A percentile compares a stretch with the other conserved stretches of the same genome.
Evolutionary conservation across 30 jellyfish, hydroid and myxozoan species (phyloP).

Genomic region (Clytia hemisphaerica): DNA sequence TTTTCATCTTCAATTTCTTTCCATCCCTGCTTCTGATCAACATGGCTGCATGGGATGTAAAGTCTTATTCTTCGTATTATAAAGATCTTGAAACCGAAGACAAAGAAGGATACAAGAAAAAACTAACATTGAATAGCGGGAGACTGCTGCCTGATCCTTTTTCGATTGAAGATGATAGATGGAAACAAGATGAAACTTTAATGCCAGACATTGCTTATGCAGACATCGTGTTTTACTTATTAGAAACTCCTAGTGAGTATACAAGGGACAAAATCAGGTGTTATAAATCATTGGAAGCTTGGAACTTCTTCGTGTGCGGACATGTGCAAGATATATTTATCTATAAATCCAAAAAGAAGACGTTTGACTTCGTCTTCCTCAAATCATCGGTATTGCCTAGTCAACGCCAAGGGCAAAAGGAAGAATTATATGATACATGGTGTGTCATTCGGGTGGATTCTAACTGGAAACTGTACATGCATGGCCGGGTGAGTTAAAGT

Average conservation of each 20-base stretch:
- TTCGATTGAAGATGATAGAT: too few species aligned
- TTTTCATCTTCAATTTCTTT: too few species aligned
- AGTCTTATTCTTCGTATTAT: too few species aligned
- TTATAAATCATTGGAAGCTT: not conserved
- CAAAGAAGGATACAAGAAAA: too few species aligned
- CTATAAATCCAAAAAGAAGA: not conserved
- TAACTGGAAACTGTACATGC: not conserved
- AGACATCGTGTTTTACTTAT: too few species aligned
- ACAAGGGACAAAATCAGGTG: too few species aligned
- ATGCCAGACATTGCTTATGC: too few species aligned
- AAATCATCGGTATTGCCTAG: conserved; percentile 1
- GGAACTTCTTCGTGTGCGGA: not conserved
- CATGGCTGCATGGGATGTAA: not conserved
- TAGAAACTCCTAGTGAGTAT: too few species aligned
- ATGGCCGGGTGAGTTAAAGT: not conserved
- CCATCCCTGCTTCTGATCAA: not conserved
- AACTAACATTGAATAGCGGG: too few species aligned
- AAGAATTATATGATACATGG: not conserved
- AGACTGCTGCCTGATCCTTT: too few species aligned
- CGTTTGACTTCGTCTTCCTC: not conserved
- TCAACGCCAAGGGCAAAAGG: conserved; percentile 4
- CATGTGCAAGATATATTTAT: conserved; percentile 13
- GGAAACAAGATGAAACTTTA: too few species aligned
- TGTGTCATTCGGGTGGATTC: not conserved
- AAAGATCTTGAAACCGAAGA: too few species aligned